phyloP scores from a whole-genome alignment of 1,140 invertebrate species.

The Achroia grisella region DNA sequence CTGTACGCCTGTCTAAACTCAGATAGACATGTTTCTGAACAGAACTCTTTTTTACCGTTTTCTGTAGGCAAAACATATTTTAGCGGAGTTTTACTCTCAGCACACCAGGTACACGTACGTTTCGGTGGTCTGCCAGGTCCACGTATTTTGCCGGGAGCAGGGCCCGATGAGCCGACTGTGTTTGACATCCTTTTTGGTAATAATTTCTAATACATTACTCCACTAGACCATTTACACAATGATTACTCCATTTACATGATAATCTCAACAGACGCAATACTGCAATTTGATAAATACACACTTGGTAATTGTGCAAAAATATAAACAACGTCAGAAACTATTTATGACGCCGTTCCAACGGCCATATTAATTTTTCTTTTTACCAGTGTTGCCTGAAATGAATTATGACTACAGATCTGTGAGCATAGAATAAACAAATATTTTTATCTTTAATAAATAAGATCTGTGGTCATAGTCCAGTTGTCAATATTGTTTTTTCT shows the following conservation, averaged over 20 bases:
- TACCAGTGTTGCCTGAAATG: constrained; percentile 5
- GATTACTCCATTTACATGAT: constrained; percentile 26
- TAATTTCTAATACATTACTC: constrained; percentile 46
- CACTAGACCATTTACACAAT: constrained; percentile 14
- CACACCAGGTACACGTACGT: constrained; percentile 89
- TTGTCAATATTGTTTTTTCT: too few species aligned
- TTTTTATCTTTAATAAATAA: too few species aligned
- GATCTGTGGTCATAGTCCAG: too few species aligned
- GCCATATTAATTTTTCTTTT: constrained; percentile 57
- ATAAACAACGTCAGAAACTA: constrained; percentile 69
- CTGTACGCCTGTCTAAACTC: constrained; percentile 91
- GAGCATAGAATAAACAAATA: too few species aligned
- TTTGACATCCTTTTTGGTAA: constrained; percentile 55
- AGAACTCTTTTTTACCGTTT: constrained; percentile 93
- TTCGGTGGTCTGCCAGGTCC: constrained; percentile 85
- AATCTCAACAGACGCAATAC: constrained; percentile 12
- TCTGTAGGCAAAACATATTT: constrained; percentile 91
- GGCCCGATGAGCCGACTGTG: constrained; percentile 67
- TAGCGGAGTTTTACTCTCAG: constrained; percentile 84
- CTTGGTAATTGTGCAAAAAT: constrained; percentile 44
- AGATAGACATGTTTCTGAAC: constrained; percentile 90
- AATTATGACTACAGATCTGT: too few species aligned
- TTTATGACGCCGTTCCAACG: constrained; percentile 69
- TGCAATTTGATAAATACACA: constrained; percentile 17
- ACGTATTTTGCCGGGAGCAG: constrained; percentile 73